Evolutionary conservation across 2,888 invertebrate genomes (phyloP).

Genomic region (Germaria angustata): DNA sequence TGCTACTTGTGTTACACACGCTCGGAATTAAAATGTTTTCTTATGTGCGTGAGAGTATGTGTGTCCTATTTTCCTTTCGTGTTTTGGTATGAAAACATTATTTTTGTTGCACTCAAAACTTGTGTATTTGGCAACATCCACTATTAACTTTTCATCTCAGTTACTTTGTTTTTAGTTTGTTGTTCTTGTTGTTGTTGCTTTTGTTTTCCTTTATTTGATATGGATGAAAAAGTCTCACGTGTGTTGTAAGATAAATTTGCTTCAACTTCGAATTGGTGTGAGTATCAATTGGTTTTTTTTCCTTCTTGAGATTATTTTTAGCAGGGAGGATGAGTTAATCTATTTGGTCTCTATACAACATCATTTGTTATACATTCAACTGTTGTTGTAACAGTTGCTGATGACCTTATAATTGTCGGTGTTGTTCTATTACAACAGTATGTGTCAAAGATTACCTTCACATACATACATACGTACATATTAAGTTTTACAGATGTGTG

Average conservation of each 20-base stretch:
- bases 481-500: conserved; percentile 15
- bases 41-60: background rate
- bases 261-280: conserved; percentile 49
- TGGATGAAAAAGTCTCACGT: conserved; percentile 66
- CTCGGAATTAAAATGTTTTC: conserved; percentile 7
- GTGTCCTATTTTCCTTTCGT: conserved; percentile 2
- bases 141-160: conserved; percentile 40
- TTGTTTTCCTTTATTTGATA: conserved; percentile 31
- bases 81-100: conserved; percentile 71
- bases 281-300: conserved; percentile 61
- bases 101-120: conserved; percentile 63
- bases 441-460: background rate
- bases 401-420: conserved; percentile 78
- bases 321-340: conserved; percentile 17
- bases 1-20: conserved; percentile 36
- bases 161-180: background rate
- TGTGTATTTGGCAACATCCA: conserved; percentile 24
- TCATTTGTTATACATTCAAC: conserved; percentile 29
- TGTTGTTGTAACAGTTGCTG: conserved; percentile 71
- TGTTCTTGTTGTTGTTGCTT: no score
- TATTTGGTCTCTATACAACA: conserved; percentile 36
- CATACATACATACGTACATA: background rate
- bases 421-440: conserved; percentile 40
- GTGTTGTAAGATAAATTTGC: conserved; percentile 67
- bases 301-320: conserved; percentile 7